Evolutionary conservation across 2,797 vertebrate genomes (phyloP).

Genomic region (Synanceia verrucosa): DNA sequence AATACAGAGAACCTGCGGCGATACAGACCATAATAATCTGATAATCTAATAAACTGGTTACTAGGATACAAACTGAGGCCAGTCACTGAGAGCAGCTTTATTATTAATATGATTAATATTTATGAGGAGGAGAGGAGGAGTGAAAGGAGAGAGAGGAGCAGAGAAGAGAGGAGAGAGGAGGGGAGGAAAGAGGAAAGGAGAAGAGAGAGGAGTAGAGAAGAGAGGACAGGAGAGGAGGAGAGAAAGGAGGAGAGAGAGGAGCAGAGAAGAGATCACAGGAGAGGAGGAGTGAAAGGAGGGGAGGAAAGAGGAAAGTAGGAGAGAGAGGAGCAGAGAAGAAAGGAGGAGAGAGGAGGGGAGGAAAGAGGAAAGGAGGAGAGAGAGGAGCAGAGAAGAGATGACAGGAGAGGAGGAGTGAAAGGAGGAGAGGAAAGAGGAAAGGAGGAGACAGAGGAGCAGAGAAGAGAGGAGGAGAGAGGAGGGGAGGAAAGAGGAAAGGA

Average conservation of each 20-base stretch:
- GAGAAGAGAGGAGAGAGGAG: neutral
- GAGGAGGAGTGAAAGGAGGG: too few species aligned
- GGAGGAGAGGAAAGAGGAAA: neutral
- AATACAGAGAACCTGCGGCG: neutral
- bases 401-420: neutral
- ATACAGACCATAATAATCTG: constrained; percentile 41
- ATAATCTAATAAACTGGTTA: constrained; percentile 37
- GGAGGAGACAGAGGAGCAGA: neutral
- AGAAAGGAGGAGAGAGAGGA: neutral
- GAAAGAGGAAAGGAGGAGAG: neutral
- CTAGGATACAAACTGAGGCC: constrained; percentile 38
- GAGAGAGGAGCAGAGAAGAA: neutral
- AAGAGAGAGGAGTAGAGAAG: too few species aligned
- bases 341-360: neutral
- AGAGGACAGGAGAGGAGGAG: neutral
- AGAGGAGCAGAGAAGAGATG: neutral
- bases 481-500: neutral
- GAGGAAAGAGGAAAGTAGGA: neutral
- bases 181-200: neutral
- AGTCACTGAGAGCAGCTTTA: constrained; percentile 53
- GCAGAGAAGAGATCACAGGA: neutral
- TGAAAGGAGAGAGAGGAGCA: neutral
- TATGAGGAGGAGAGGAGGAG: constrained; percentile 8
- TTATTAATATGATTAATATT: constrained; percentile 65
- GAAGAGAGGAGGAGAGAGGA: neutral